These are phyloP conservation scores for Rousettus leschenaultii DNA, from an alignment of 2,113 vertebrate species.

Conservation along the genomic window DNA sequence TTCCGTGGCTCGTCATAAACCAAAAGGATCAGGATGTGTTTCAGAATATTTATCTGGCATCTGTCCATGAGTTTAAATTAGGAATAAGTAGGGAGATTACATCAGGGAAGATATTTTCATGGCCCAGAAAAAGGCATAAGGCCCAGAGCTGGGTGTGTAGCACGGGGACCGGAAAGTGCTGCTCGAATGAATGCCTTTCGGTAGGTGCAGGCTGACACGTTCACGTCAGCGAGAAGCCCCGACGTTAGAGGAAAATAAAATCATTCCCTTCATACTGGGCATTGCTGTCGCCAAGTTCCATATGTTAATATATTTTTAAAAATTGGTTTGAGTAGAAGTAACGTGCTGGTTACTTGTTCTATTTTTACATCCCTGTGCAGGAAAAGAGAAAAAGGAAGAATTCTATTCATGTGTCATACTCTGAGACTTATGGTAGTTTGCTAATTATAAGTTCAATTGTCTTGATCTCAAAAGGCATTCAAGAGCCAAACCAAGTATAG, in stretches of 20 bases:
- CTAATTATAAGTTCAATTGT: constrained; percentile 77
- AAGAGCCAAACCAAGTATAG: constrained; percentile 65
- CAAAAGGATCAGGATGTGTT: background rate
- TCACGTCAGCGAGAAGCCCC: background rate
- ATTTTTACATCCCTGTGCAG: constrained; percentile 60
- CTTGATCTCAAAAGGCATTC: constrained; percentile 66
- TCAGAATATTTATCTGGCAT: background rate
- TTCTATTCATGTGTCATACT: constrained; percentile 69
- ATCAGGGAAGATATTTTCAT: background rate
- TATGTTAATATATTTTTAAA: background rate
- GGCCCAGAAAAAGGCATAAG: background rate
- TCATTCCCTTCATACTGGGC: background rate
- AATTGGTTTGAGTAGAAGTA: constrained; percentile 39
- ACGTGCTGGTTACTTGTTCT: constrained; percentile 54
- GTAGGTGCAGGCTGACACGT: background rate
- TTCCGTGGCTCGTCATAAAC: background rate
- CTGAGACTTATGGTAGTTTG: constrained; percentile 68
- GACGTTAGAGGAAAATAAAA: background rate
- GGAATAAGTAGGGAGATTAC: background rate
- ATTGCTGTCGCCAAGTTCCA: background rate
- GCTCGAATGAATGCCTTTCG: background rate
- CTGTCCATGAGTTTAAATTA: background rate
- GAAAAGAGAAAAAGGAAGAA: constrained; percentile 62
- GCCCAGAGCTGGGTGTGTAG: background rate
- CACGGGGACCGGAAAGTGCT: background rate